Evolutionary conservation across 2,797 vertebrate species (phyloP), one percentile per base, ranked within the genome.

Genomic region (Oreochromis grahami): DNA sequence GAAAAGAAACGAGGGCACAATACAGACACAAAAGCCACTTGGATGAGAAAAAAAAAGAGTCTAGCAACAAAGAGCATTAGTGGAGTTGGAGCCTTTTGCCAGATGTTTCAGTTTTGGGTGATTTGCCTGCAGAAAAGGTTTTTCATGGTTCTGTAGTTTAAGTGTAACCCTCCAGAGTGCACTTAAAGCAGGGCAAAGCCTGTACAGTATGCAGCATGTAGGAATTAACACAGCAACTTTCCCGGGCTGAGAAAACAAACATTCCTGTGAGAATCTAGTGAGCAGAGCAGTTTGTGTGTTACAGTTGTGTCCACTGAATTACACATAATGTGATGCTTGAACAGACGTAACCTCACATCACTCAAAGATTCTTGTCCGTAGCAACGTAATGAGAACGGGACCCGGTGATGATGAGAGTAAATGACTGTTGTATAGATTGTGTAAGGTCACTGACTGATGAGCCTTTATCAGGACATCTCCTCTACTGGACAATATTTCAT

Each of bases 401-500:
- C 26, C 17, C 2, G n/a, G 8, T 43, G 60, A 79, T 65, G 21
- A 78, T 83, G 60, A 50, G 14, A 72, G 55, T 78, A 38, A 83
- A 82, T 55, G n/a, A 56, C 26, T 68, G 65, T 45, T 82, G 17
- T 68, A 32, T 70, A 45, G 21, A 70, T 55, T 79, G 29, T 60
- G 36, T 41, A 55, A 80, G 52, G 26, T 83, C 21, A 56, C 74
- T 76, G 53, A 79, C 15, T 83, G 78, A 84, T 82, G 56, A 76
- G 70, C 11, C 11, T 74, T 50, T 50, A 32, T 76, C 83, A 72
- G 43, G 76, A 84, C 63, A 77, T 82, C 88, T 82, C 82, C 93
- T 92, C 94, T 95, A 88, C 94, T 96, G 95, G 95, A 95, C 93
- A 95, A 90, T 79, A 78, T 78, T 91, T 92, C 84, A 85, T 65